Evolutionary conservation across 2,888 invertebrate species (phyloP), one percentile per base, ranked within the genome.

Genomic region (Lacanobia oleracea): DNA sequence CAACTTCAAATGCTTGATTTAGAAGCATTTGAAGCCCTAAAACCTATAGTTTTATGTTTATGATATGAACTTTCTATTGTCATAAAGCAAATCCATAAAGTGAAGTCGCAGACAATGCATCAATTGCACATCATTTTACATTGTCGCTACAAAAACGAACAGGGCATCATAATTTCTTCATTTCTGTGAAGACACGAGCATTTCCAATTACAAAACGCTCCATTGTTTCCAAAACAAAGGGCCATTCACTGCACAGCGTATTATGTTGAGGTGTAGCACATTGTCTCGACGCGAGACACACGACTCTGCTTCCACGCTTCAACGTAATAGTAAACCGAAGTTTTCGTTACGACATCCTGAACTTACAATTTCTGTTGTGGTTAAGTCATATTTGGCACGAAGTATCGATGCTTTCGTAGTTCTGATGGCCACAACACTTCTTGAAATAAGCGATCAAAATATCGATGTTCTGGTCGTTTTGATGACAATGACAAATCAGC

Each of bases 201-300:
- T 79, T 83, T 81, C 73, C 73, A 83, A 72, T 84, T 83, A 81
- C 78, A 81, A 81, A 85, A 83, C 72, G 77, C 23, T 70, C 85
- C 85, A 91, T 91, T 91, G 91, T 92, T 79, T 74, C 33, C 57
- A 62, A 85, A 33, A 91, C 92, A 92, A 92, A 91, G 88, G 87
- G 78, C 84, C 79, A 88, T 91, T 88, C 80, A 79, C 77, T 83
- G 73, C 71, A 57, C 69, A 66, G 73, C 67, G 67, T 68, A 76
- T 79, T 81, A 75, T 79, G 82, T 79, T 69, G 72, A 79, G 77
- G 76, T 67, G 61, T 61, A 66, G 57, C 63, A 79, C 70, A 79
- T 79, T 86, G 81, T 86, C 79, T 82, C 60, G 59, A 54, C 23
- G 68, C 63, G 62, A 56, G 45, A 53, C 74, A 81, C 82, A 86